Evolutionary conservation across 1,140 invertebrate genomes (phyloP), one percentile per base, ranked within the genome.

Genomic region (Neodiprion lecontei): DNA sequence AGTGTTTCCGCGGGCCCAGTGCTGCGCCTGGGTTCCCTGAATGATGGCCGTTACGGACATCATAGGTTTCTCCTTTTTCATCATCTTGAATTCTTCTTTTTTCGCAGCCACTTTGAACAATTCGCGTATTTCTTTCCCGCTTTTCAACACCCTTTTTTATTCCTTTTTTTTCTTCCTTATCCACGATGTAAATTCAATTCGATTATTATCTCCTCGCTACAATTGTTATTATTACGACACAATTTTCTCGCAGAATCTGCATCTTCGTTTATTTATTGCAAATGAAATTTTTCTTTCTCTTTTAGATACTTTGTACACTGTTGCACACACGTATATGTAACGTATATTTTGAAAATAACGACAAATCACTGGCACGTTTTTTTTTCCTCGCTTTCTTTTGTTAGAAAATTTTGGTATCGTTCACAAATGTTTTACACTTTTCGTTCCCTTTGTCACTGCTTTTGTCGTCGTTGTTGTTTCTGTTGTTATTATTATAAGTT

Each of bases 21-120:
- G 89, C 76, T 91, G 90, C 28, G 88, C 88, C 78, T 92, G 91
- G 12, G 91, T 90, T 66, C 92, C 92, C 79, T 93, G 91, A 81
- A 95, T 95, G 84, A 95, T 94, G 80, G 93, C 93, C 79, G 93
- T 92, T 80, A 95, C 94, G 81, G 93, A 94, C 93, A 94, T 94
- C 90, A 94, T 94, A 74, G 94, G 94, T 85, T 94, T 95, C 86
- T 95, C 94, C 87, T 95, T 95, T 89, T 94, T 94, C 91, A 94
- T 92, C 93, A 94, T 92, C 78, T 85, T 88, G 53, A 61, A 61
- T 61, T 61, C 53, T 61, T 61, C 53, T 61, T 61, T 61, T 12
- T 61, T 61, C 53, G 11, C 53, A 61, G n/a, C n/a, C 53, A 61
- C 53, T 61, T 61, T 61, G 11, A 61, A 61, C 53, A 61, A n/a